Conservation (phyloP, 1,140 invertebrate genomes). For the Rhyacophila brunnea region DNA sequence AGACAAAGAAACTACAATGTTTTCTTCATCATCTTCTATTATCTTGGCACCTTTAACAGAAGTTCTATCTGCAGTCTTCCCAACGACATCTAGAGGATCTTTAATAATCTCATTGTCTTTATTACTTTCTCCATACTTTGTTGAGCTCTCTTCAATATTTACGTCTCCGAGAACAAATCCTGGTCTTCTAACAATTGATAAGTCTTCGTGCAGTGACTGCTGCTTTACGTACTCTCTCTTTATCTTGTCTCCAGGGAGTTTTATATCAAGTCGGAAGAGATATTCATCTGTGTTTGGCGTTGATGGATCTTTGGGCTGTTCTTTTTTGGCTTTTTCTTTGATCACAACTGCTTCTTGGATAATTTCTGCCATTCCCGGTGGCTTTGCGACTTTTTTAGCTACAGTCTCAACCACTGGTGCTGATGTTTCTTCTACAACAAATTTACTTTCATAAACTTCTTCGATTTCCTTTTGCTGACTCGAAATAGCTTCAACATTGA, state of each 20-base stretch:
- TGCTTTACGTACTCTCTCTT: constrained; percentile 4
- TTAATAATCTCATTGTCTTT: constrained; percentile 3
- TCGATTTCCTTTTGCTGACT: not conserved
- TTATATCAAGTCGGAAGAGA: constrained; percentile 44
- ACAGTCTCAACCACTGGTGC: not conserved
- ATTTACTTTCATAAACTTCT: not conserved
- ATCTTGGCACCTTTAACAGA: too few species aligned
- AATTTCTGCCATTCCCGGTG: not conserved
- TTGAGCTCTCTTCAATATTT: not conserved
- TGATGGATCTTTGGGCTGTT: constrained; percentile 34
- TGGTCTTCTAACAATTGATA: constrained; percentile 44
- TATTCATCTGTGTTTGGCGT: constrained; percentile 50
- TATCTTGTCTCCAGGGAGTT: constrained; percentile 16
- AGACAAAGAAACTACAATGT: too few species aligned
- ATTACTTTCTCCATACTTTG: not conserved
- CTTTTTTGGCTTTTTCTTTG: constrained; percentile 13
- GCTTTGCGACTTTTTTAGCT: too few species aligned
- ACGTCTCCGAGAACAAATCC: constrained; percentile 35
- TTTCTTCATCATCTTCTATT: too few species aligned
- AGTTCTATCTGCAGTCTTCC: too few species aligned
- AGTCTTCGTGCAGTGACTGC: constrained; percentile 39
- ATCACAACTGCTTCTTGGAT: not conserved
- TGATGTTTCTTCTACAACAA: not conserved
- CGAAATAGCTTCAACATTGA: too few species aligned
- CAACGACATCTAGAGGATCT: not conserved